Conservation (phyloP, 2,797 vertebrate genomes). For the Hylomyscus alleni region DNA sequence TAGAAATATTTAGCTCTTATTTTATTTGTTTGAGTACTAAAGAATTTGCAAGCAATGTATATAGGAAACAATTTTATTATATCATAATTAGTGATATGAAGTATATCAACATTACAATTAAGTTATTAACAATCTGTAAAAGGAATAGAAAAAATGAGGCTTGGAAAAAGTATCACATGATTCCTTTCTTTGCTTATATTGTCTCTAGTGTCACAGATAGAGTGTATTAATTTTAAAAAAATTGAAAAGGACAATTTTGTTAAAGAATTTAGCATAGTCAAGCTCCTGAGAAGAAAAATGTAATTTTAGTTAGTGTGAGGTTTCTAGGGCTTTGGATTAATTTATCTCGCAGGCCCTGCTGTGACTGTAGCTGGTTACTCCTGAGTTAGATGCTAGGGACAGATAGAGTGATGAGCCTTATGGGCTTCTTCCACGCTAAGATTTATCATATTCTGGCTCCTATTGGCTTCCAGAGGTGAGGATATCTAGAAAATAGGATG, state of each 20-base stretch:
- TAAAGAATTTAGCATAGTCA: constrained; percentile 75
- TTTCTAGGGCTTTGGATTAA: constrained; percentile 89
- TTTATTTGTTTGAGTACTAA: constrained; percentile 11
- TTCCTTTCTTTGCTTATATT: constrained; percentile 53
- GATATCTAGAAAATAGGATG: constrained; percentile 77
- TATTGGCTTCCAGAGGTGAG: constrained; percentile 86
- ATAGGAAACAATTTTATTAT: not conserved
- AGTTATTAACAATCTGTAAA: not conserved
- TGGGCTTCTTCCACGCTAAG: constrained; percentile 81
- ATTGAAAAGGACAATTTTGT: constrained; percentile 70
- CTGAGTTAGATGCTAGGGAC: constrained; percentile 87
- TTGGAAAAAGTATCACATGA: constrained; percentile 54
- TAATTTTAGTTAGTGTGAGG: constrained; percentile 80
- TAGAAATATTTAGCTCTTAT: constrained; percentile 51
- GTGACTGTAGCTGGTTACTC: constrained; percentile 88
- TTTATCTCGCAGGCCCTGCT: constrained; percentile 87
- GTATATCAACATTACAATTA: not conserved
- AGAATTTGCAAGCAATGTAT: constrained; percentile 49
- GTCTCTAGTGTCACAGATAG: constrained; percentile 65
- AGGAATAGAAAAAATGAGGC: constrained; percentile 9
- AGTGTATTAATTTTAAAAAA: constrained; percentile 78
- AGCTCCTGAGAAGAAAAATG: constrained; percentile 81
- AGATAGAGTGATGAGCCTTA: constrained; percentile 81
- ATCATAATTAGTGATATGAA: not conserved
- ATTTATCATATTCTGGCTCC: constrained; percentile 85